Evolutionary conservation across 2,888 invertebrate genomes (phyloP).

Genomic region (Diplazon laetatorius): DNA sequence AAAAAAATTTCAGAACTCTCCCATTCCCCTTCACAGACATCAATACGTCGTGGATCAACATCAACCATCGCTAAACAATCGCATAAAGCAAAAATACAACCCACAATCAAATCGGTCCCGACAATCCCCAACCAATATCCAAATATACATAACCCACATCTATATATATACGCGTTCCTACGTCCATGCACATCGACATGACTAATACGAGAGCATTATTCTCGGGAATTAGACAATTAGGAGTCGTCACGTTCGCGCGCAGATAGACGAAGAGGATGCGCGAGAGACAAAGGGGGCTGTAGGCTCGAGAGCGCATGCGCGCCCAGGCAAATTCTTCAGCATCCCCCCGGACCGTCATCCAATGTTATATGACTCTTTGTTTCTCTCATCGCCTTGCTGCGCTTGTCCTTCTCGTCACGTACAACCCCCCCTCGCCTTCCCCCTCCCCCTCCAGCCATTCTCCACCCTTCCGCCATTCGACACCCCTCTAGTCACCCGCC

Average conservation of each 20-base stretch:
- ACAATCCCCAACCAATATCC: conserved; percentile 78
- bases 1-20: background rate
- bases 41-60: background rate
- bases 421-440: conserved; percentile 20
- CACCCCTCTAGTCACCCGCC: conserved; percentile 43
- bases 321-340: conserved; percentile 34
- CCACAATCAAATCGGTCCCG: background rate
- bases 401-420: conserved; percentile 19
- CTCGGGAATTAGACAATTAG: conserved; percentile 83
- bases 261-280: conserved; percentile 33
- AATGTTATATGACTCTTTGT: conserved; percentile 29
- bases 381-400: background rate
- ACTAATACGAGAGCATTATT: conserved; percentile 72
- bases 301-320: conserved; percentile 55
- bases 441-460: conserved; percentile 40
- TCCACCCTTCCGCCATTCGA: conserved; percentile 61
- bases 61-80: conserved; percentile 16
- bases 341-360: conserved; percentile 1
- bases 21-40: no score
- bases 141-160: conserved; percentile 13
- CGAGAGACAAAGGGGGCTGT: conserved; percentile 39
- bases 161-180: no score
- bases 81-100: conserved; percentile 28
- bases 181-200: conserved; percentile 44
- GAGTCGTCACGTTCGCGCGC: conserved; percentile 80